A percentile compares a stretch with the other conserved stretches of the same genome.
Conservation (phyloP, 2,888 invertebrate species). For the Sepioteuthis lessoniana region DNA sequence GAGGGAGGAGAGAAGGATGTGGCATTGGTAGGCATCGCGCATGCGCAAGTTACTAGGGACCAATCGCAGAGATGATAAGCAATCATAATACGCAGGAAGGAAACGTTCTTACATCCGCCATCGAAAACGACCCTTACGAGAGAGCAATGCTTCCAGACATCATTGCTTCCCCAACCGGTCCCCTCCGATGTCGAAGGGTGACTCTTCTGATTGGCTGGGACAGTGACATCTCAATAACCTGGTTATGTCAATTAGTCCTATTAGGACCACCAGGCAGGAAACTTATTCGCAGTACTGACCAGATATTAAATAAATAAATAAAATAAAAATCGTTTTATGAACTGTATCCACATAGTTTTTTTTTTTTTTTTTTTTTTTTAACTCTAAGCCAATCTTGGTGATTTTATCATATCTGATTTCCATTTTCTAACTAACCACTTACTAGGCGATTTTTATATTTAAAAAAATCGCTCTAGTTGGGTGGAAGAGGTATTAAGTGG, state of each 20-base stretch:
- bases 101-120: background rate
- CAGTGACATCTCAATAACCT: background rate
- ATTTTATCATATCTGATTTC: background rate
- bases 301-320: background rate
- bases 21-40: background rate
- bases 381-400: no score
- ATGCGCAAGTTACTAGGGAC: background rate
- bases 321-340: background rate
- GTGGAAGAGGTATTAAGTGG: no score
- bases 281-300: background rate
- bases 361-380: background rate
- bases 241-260: constrained; percentile 13
- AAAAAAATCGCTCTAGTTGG: no score
- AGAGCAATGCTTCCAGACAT: background rate
- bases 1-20: background rate
- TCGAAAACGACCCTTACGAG: background rate
- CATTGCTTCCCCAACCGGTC: background rate
- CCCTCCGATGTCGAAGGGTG: background rate
- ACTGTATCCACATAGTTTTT: background rate
- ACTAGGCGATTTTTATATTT: no score
- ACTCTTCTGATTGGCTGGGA: background rate
- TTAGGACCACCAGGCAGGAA: background rate
- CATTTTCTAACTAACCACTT: no score
- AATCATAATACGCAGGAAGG: background rate
- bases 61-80: background rate